A percentile compares a stretch with the other conserved stretches of the same genome.
phyloP scores from a whole-genome alignment of 2,888 invertebrate species.

The Pseudococcus viburni region DNA sequence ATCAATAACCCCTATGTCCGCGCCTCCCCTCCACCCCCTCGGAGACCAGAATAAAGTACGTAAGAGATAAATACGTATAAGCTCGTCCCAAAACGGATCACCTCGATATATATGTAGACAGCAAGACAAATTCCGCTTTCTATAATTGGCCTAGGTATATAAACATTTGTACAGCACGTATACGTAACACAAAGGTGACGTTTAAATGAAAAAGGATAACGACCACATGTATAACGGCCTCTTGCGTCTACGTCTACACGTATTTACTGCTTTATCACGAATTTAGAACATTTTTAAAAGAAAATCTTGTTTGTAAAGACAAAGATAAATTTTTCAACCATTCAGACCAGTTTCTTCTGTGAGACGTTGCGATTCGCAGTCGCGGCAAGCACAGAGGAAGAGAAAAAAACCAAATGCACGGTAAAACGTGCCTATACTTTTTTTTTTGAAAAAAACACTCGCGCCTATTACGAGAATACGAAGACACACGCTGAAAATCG shows the following conservation, averaged over 20 bases:
- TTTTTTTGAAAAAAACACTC: slow-evolving; percentile 21
- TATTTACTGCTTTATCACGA: slow-evolving; percentile 32
- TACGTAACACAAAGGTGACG: slow-evolving; percentile 40
- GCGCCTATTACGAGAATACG: neutral
- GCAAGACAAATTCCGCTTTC: slow-evolving; percentile 41
- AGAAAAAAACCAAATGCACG: slow-evolving; percentile 6
- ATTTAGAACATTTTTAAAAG: slow-evolving; percentile 46
- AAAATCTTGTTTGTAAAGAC: slow-evolving; percentile 39
- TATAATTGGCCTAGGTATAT: slow-evolving; percentile 40
- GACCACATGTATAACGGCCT: slow-evolving; percentile 22
- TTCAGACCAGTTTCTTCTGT: slow-evolving; percentile 11
- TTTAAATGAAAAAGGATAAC: slow-evolving; percentile 36
- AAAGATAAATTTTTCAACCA: slow-evolving; percentile 36
- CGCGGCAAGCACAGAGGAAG: neutral
- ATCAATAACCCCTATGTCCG: slow-evolving; percentile 25
- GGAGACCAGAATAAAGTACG: neutral
- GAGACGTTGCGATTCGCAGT: neutral
- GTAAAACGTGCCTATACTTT: slow-evolving; percentile 21
- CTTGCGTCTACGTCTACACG: neutral
- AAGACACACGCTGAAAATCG: neutral
- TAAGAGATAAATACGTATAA: slow-evolving; percentile 24
- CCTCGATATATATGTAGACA: slow-evolving; percentile 3
- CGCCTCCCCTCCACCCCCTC: neutral
- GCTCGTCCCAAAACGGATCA: slow-evolving; percentile 7
- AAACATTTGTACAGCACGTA: slow-evolving; percentile 29